These are phyloP conservation scores for Cydia splendana DNA, from an alignment of 1,140 invertebrate species.

Conservation along the genomic window DNA sequence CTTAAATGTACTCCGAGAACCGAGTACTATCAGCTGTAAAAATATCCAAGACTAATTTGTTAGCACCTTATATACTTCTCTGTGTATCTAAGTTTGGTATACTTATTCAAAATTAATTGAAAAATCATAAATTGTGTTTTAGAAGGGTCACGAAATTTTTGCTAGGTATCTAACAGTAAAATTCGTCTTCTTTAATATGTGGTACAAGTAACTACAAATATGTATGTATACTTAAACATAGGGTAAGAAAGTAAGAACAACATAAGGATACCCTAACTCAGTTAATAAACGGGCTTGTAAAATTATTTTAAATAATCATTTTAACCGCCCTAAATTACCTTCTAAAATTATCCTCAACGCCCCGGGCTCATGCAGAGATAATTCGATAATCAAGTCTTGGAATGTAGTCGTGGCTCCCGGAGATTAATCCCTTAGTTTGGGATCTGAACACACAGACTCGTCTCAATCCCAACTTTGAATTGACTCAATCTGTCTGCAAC, in stretches of 20 bases:
- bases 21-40: too few relatives aligned
- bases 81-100: too few relatives aligned
- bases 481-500: conserved; percentile 43
- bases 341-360: neutral
- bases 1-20: too few relatives aligned
- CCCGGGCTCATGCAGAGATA: conserved; percentile 1
- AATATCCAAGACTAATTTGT: too few relatives aligned
- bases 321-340: neutral
- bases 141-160: too few relatives aligned
- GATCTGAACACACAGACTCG: conserved; percentile 33
- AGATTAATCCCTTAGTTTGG: conserved; percentile 40
- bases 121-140: too few relatives aligned
- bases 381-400: conserved; percentile 26
- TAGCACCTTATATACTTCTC: too few relatives aligned
- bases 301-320: neutral
- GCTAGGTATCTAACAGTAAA: too few relatives aligned
- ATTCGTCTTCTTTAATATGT: too few relatives aligned
- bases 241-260: neutral
- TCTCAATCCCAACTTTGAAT: conserved; percentile 43
- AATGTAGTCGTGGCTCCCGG: conserved; percentile 10
- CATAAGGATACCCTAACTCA: neutral
- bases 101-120: too few relatives aligned
- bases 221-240: too few relatives aligned
- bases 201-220: too few relatives aligned
- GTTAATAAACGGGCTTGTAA: neutral